Percentiles rank a stretch among this genome's conserved stretches.
Conservation (phyloP, 2,888 invertebrate genomes). For the Julus scanicus region DNA sequence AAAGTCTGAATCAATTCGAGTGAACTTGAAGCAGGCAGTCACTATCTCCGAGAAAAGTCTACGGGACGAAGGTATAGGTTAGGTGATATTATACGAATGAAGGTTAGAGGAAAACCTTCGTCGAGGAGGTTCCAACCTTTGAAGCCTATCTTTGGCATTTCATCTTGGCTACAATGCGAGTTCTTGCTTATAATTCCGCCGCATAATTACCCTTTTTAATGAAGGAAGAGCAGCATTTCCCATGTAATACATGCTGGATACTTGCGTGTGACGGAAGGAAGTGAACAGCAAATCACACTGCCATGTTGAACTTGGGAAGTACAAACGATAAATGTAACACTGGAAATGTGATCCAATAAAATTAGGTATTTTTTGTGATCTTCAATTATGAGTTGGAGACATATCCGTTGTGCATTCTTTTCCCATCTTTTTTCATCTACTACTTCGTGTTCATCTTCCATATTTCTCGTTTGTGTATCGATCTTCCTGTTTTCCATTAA, state of each 20-base stretch:
- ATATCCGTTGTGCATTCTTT: too few relatives aligned
- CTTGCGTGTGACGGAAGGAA: slow-evolving; percentile 25
- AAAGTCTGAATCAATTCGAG: slow-evolving; percentile 1
- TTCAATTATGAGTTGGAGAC: too few relatives aligned
- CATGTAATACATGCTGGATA: not conserved
- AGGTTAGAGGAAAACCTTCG: slow-evolving; percentile 27
- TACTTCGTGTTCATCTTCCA: too few relatives aligned
- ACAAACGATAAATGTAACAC: too few relatives aligned
- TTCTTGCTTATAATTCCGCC: slow-evolving; percentile 2
- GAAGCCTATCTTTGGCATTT: not conserved
- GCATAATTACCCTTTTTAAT: slow-evolving; percentile 21
- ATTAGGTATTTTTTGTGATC: too few relatives aligned
- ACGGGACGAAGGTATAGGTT: not conserved
- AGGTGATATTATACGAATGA: slow-evolving; percentile 16
- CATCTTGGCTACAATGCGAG: slow-evolving; percentile 4
- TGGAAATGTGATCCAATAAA: too few relatives aligned
- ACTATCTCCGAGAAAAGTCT: not conserved
- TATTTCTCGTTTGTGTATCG: too few relatives aligned
- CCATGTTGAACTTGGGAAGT: not conserved
- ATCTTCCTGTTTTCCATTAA: too few relatives aligned
- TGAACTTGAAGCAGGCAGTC: not conserved
- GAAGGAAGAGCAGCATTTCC: slow-evolving; percentile 17
- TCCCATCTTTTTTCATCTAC: too few relatives aligned
- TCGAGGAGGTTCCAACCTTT: slow-evolving; percentile 22
- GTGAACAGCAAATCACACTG: not conserved